Conservation (phyloP, 30 jellyfish, hydroid and myxozoan species). For the Clytia hemisphaerica region DNA sequence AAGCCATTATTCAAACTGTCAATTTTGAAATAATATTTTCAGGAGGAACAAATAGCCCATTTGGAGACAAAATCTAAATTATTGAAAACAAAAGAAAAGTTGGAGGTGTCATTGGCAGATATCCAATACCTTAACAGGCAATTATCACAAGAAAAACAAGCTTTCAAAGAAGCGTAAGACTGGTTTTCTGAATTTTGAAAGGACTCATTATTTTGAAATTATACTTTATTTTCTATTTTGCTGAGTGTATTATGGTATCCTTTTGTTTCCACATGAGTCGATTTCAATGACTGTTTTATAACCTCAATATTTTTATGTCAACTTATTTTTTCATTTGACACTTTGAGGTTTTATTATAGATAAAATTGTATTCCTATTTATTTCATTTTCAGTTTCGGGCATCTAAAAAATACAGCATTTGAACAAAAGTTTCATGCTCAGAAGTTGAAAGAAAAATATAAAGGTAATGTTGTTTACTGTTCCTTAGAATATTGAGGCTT, state of each 20-base stretch:
- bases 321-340: too few species aligned
- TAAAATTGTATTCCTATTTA: too few species aligned
- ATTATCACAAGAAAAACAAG: constrained; percentile 23
- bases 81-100: constrained; percentile 8
- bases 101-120: constrained; percentile 23
- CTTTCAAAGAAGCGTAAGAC: constrained; percentile 25
- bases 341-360: too few species aligned
- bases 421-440: constrained; percentile 6
- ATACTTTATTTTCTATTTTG: too few species aligned
- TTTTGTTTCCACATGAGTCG: not conserved
- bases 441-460: constrained; percentile 18
- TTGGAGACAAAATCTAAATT: constrained; percentile 26
- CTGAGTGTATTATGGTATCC: not conserved
- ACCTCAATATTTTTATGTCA: too few species aligned
- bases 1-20: too few species aligned
- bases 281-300: too few species aligned
- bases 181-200: not conserved
- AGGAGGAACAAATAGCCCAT: constrained; percentile 12
- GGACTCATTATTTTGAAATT: too few species aligned
- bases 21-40: not conserved
- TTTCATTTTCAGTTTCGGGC: constrained; percentile 27
- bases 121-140: constrained; percentile 18
- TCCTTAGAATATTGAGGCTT: too few species aligned
- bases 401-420: constrained; percentile 27
- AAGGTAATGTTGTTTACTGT: too few species aligned